Evolutionary conservation across 2,888 invertebrate species (phyloP), one percentile per base, ranked within the genome.

Genomic region (Mesodorylaimus sp.): DNA sequence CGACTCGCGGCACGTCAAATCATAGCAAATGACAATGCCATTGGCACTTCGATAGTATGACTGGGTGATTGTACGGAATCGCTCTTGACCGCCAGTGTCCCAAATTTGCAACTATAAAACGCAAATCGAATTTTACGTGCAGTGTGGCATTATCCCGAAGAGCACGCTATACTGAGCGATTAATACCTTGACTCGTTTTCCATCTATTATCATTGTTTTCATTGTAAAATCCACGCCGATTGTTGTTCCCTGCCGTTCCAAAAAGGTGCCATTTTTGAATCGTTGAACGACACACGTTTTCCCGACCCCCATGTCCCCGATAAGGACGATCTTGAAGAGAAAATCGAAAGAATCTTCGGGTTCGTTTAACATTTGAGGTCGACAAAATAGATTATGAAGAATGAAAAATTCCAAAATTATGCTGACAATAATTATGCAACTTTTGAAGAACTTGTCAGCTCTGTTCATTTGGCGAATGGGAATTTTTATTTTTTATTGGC

Each of bases 221-320:
- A 91, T 93, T 54, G 89, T 89, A 74, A 93, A 93, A 72, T 93
- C 91, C 50, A 93, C 91, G 55, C 91, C 91, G 66, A 93, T 93
- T 45, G 93, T 93, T 67, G 85, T 89, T 52, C 88, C 88, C 72
- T 91, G 88, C 58, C 83, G 76, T 72, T 93, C 91, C 57, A 88
- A 81, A 66, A 86, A 93, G 60, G 85, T 87, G 53, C 91, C 93
- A 54, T 87, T 86, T 69, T 87, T 87, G 70, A 93, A 83, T 59
- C 91, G 78, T 70, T 91, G 89, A 52, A 93, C 88, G 58, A 93
- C 83, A 64, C 82, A 89, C 52, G 63, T 62, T 53, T 65, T 65
- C 16, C 65, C 65, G 1, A 66, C 62, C 44, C 63, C 64, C 63
- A 66, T 64, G 53, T 65, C 63, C 10, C 64, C 64, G 50, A 64